A percentile compares a stretch with the other conserved stretches of the same genome.
Conservation (phyloP, 2,113 vertebrate species). For the Chionis minor region DNA sequence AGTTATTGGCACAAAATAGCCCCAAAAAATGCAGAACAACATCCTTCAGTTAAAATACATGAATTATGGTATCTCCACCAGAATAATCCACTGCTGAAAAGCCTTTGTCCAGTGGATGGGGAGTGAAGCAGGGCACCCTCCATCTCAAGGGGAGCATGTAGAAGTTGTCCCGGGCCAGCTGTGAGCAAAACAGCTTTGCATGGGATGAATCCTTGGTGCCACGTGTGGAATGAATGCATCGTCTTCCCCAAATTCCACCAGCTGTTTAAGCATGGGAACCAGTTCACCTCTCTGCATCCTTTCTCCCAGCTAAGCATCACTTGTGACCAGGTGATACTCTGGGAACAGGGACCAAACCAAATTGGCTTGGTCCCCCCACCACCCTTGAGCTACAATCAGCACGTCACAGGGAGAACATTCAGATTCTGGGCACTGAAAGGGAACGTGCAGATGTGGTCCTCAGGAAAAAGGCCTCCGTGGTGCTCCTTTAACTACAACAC, state of each 20-base stretch:
- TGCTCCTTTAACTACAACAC: background rate
- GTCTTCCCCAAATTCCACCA: background rate
- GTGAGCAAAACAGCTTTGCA: background rate
- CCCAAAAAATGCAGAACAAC: background rate
- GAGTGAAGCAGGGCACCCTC: background rate
- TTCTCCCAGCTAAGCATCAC: background rate
- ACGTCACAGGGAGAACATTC: background rate
- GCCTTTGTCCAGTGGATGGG: background rate
- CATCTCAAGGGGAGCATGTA: background rate
- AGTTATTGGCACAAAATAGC: background rate
- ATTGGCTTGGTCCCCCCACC: background rate
- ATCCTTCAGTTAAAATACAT: background rate
- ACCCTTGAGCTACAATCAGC: background rate
- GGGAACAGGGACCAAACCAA: background rate
- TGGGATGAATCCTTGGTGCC: background rate
- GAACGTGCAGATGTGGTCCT: accelerated
- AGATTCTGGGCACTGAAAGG: background rate
- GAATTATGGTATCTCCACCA: background rate
- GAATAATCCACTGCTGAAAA: background rate
- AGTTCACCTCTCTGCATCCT: background rate
- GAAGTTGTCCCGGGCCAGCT: background rate
- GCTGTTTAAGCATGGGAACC: accelerated
- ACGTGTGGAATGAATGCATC: accelerated
- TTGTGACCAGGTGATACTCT: background rate
- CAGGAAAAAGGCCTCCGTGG: background rate